Evolutionary conservation across 1,140 invertebrate genomes (phyloP).

Genomic region (Formica exsecta): DNA sequence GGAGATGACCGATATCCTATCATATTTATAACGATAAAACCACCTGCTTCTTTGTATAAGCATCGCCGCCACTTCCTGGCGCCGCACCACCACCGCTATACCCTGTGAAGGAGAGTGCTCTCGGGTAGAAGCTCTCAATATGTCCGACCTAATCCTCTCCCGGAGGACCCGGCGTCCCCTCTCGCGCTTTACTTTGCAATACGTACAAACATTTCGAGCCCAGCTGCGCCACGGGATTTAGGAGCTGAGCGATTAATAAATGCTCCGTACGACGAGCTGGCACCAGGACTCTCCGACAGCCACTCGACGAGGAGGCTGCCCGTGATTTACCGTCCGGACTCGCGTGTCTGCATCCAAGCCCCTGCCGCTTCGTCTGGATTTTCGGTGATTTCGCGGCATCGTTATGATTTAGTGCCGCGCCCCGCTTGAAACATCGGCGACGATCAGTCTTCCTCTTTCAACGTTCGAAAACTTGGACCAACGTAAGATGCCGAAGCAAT

Average conservation of each 20-base stretch:
- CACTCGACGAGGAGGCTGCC: conserved; percentile 74
- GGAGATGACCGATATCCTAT: conserved; percentile 42
- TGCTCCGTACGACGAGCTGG: conserved; percentile 74
- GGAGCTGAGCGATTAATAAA: conserved; percentile 79
- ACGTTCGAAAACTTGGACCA: conserved; percentile 9
- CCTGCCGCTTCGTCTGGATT: conserved; percentile 72
- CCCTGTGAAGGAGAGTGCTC: conserved; percentile 72
- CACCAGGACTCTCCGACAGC: conserved; percentile 77
- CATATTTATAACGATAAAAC: conserved; percentile 55
- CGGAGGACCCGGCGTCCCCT: conserved; percentile 72
- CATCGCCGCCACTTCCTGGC: conserved; percentile 43
- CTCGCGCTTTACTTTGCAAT: conserved; percentile 76
- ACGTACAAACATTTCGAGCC: conserved; percentile 78
- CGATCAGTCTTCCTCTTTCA: conserved; percentile 63
- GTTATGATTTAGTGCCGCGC: conserved; percentile 71
- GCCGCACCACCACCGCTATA: conserved; percentile 4
- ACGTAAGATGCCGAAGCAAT: conserved; percentile 9
- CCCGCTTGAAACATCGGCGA: conserved; percentile 68
- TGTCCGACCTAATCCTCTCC: conserved; percentile 82
- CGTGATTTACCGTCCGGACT: conserved; percentile 74
- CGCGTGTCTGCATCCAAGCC: conserved; percentile 75
- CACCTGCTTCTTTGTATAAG: conserved; percentile 63
- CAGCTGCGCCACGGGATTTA: conserved; percentile 78
- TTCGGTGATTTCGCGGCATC: conserved; percentile 72
- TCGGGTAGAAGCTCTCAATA: conserved; percentile 82